These are phyloP conservation scores for Plestiodon gilberti DNA, from an alignment of 2,113 vertebrate genomes.

Conservation along the genomic window DNA sequence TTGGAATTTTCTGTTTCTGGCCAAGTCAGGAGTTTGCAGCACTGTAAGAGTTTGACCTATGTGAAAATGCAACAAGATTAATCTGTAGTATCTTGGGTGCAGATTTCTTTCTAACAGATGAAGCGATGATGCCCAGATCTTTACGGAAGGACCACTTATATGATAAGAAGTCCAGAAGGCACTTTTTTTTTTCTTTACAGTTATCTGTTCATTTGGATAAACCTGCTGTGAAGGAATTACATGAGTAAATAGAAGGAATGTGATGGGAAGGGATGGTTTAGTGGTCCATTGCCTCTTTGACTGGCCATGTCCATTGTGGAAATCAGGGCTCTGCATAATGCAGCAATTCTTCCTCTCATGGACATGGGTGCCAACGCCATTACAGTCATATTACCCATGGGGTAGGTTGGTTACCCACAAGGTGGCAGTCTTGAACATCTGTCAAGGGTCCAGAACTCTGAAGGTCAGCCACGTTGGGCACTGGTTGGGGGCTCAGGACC, in stretches of 20 bases:
- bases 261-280: background rate
- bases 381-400: background rate
- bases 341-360: background rate
- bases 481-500: too few relatives aligned
- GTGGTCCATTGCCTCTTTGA: background rate
- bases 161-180: background rate
- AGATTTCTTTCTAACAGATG: background rate
- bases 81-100: background rate
- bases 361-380: background rate
- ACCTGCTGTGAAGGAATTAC: background rate
- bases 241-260: background rate
- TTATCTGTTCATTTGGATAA: background rate
- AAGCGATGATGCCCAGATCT: conserved; percentile 13
- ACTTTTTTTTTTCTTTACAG: background rate
- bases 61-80: fast-evolving
- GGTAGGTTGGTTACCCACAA: background rate
- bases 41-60: too few relatives aligned
- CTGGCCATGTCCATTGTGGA: background rate
- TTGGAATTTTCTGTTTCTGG: background rate
- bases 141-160: background rate
- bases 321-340: background rate
- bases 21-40: background rate
- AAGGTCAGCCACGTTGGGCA: too few relatives aligned
- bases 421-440: too few relatives aligned
- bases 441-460: too few relatives aligned